phyloP scores from a whole-genome alignment of 2,113 vertebrate genomes.

The Glareola pratincola region DNA sequence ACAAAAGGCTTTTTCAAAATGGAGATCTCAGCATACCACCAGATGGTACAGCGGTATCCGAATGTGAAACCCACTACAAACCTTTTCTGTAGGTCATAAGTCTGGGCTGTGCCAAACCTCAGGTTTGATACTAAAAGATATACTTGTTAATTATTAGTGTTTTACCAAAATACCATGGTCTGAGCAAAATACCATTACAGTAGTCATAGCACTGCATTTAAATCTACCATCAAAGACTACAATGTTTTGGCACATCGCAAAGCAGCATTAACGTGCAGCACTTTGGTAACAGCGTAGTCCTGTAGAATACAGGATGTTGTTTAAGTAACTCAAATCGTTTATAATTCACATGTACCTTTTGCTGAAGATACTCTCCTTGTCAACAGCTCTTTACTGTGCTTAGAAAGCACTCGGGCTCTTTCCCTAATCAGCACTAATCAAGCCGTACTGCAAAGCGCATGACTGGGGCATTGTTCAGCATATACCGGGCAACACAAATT shows the following conservation, averaged over 20 bases:
- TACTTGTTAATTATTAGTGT: background rate
- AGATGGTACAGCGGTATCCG: background rate
- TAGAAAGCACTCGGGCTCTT: background rate
- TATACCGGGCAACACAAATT: background rate
- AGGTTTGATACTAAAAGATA: background rate
- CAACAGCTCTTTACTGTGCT: background rate
- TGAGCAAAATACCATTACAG: background rate
- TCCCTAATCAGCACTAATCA: background rate
- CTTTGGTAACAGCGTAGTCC: background rate
- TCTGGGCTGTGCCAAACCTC: background rate
- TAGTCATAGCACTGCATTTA: background rate
- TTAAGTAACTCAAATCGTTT: background rate
- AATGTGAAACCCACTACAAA: background rate
- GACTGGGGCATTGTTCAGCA: background rate
- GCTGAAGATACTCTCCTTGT: background rate
- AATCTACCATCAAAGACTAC: background rate
- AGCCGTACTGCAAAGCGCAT: background rate
- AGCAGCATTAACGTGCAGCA: background rate
- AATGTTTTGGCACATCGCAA: background rate
- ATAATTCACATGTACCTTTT: background rate
- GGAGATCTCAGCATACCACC: background rate
- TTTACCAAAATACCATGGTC: background rate
- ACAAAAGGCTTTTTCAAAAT: background rate
- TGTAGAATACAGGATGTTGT: background rate
- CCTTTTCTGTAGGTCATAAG: background rate